Conservation (phyloP, 2,797 vertebrate genomes). For the Prionace glauca region DNA sequence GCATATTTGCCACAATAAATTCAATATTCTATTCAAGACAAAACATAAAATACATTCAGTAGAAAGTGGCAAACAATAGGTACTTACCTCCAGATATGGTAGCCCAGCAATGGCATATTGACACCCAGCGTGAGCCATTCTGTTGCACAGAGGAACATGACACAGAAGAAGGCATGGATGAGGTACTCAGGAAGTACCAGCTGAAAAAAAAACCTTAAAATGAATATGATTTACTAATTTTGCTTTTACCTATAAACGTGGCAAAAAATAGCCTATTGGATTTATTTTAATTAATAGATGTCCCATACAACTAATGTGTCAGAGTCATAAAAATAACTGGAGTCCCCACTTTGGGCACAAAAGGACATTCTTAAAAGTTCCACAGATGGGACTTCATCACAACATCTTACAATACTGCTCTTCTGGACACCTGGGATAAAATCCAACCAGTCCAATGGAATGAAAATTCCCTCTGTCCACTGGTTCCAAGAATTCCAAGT, state of each 20-base stretch:
- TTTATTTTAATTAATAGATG: background rate
- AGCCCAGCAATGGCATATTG: conserved; percentile 92
- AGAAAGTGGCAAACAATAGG: background rate
- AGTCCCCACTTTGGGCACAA: background rate
- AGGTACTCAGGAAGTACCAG: conserved; percentile 98
- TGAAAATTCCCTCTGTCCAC: background rate
- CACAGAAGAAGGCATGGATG: conserved; percentile 99
- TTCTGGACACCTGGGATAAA: background rate
- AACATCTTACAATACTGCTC: background rate
- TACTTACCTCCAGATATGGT: conserved; percentile 93
- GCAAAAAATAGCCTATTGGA: background rate
- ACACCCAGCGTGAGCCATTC: conserved; percentile 95
- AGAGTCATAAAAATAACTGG: background rate
- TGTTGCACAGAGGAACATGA: conserved; percentile 97
- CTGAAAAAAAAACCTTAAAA: conserved; percentile 62
- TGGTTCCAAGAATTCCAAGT: background rate
- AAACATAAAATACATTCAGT: background rate
- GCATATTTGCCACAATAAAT: background rate
- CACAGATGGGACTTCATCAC: background rate
- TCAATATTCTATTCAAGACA: background rate
- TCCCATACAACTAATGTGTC: background rate
- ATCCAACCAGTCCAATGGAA: background rate
- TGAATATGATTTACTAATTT: background rate
- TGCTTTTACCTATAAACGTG: background rate
- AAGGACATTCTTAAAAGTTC: background rate